Base-by-base conservation (phyloP, 2,113 vertebrate genomes). In the Myrmecobius fasciatus region DNA sequence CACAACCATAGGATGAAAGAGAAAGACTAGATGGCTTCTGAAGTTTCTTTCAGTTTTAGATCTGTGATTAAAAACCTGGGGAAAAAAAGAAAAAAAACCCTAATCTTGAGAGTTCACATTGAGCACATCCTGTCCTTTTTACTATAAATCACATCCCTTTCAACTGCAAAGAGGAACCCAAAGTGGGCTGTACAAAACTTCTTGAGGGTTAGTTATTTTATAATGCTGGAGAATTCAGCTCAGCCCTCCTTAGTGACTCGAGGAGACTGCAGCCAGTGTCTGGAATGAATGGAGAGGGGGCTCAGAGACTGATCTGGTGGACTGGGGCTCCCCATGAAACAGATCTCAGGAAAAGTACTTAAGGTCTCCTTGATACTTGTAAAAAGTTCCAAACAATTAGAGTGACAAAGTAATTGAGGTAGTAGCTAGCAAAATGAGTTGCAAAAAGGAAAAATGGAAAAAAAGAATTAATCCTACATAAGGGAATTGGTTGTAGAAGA, bases 361-460 rank as follows among this genome's bases (percentile, higher is more conserved):
- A 43, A 94, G 43, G 56, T 60, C 11, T 28, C 31, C 14, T 2
- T 14, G 28, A 31, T 36, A 60, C 56, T 46, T 90, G 93, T 88
- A 92, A 26, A 89, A 92, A 31, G 52, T 36, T 47, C 31, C 25
- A 91, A 51, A 89, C 96, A 75, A 95, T 49, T 28, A 26, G n/a
- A 28, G 48, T 28, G 56, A 60, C 12, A 31, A 60, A 60, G 28
- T 60, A 17, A 49, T 51, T 51, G 26, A 51, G 48, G 60, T 2
- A 75, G 54, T 0, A n/a, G 28, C 56, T 92, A 60, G 51, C 36
- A 75, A 92, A 67, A 22, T 2, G 8, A 67, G 54, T 92, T 75
- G 60, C 96, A 95, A 0, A 20, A 97, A 96, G 48, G 46, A 95
- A 96, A 91, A 96, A 98, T 97, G 56, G n/a, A n/a, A 25, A 47